phyloP scores from a whole-genome alignment of 2,797 vertebrate genomes.

The Benthosema pterotum region DNA sequence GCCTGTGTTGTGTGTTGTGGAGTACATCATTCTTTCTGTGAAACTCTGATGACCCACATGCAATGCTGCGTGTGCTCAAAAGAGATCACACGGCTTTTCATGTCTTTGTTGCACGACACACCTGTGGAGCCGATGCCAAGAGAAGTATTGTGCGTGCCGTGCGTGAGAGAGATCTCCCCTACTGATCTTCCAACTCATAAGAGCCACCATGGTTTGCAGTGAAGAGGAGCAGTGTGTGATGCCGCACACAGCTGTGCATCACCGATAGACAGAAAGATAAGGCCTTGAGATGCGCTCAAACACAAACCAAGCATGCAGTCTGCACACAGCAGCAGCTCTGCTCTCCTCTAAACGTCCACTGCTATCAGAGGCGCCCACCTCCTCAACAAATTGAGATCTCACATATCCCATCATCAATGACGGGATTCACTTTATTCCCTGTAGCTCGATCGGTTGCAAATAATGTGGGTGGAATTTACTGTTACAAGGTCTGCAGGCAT shows the following conservation, averaged over 20 bases:
- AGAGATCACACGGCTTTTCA: conserved; percentile 17
- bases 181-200: conserved; percentile 1
- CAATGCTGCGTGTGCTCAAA: conserved; percentile 20
- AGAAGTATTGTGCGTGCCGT: not conserved
- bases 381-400: not conserved
- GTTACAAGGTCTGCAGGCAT: conserved; percentile 1
- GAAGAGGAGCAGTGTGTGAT: not conserved
- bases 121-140: conserved; percentile 1
- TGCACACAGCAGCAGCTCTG: conserved; percentile 1
- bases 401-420: not conserved
- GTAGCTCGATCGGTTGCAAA: not conserved
- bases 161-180: conserved; percentile 8
- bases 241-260: conserved; percentile 10
- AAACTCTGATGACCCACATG: conserved; percentile 33
- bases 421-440: not conserved
- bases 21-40: not conserved
- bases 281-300: not conserved
- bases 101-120: conserved; percentile 24
- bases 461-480: not conserved
- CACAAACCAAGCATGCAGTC: conserved; percentile 4
- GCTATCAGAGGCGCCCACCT: not conserved
- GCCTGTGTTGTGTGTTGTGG: not conserved
- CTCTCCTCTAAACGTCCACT: not conserved
- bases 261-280: conserved; percentile 1
- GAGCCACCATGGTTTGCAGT: conserved; percentile 22